phyloP scores from a whole-genome alignment of 2,797 vertebrate species.

The Halcyon leucocephala region DNA sequence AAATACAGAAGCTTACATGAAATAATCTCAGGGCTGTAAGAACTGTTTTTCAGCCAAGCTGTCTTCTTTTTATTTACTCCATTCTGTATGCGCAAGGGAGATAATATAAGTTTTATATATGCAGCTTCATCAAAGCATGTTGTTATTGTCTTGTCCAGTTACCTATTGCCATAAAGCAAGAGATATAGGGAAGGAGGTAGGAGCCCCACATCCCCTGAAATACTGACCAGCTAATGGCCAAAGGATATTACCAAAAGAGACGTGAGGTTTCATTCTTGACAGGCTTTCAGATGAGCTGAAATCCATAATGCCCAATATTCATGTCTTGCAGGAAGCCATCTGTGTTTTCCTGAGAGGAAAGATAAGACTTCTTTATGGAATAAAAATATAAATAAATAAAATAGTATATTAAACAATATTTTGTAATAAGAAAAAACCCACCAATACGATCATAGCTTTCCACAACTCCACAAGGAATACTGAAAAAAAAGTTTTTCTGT shows the following conservation, averaged over 20 bases:
- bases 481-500: not conserved
- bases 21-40: not conserved
- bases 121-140: not conserved
- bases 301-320: not conserved
- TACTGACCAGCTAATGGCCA: not conserved
- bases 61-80: not conserved
- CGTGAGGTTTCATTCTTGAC: not conserved
- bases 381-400: not conserved
- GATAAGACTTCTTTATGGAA: not conserved
- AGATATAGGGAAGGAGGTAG: not conserved
- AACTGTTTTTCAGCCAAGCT: not conserved
- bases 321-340: not conserved
- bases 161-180: not conserved
- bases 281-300: not conserved
- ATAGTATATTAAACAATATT: not conserved
- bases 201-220: not conserved
- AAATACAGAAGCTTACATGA: not conserved
- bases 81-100: not conserved
- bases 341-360: not conserved
- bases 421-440: not conserved
- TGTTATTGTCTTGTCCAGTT: not conserved
- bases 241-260: not conserved
- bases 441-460: not conserved
- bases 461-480: not conserved
- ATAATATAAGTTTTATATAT: not conserved